A percentile compares a stretch with the other conserved stretches of the same genome.
Evolutionary conservation across 2,888 invertebrate genomes (phyloP).

Genomic region (Atrina japonica): DNA sequence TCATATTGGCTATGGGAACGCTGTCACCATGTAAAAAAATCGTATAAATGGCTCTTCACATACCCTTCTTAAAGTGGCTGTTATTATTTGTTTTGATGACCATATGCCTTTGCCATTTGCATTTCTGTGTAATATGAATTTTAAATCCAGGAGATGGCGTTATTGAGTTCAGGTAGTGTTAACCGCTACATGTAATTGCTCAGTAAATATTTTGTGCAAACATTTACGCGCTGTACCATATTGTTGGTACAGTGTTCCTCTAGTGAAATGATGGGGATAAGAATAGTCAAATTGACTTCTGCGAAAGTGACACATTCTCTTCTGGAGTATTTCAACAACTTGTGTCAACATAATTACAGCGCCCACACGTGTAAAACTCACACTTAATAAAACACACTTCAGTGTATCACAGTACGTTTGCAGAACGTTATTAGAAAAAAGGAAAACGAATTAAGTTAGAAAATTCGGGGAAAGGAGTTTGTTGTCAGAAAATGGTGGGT

Average conservation of each 20-base stretch:
- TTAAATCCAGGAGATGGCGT: conserved; percentile 3
- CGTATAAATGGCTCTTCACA: conserved; percentile 3
- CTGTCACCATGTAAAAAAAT: not conserved
- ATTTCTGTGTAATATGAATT: conserved; percentile 7
- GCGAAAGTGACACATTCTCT: conserved; percentile 3
- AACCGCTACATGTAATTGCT: conserved; percentile 20
- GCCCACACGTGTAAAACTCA: conserved; percentile 1
- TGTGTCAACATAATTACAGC: conserved; percentile 26
- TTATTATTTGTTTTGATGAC: conserved; percentile 19
- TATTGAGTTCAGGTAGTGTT: not conserved
- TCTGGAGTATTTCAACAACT: conserved; percentile 20
- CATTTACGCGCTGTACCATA: conserved; percentile 23
- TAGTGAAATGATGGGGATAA: conserved; percentile 10
- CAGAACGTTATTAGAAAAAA: too few relatives aligned
- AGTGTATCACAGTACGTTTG: too few relatives aligned
- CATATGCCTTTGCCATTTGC: conserved; percentile 34
- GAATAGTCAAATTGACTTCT: conserved; percentile 36
- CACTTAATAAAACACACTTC: too few relatives aligned
- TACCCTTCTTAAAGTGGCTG: conserved; percentile 11
- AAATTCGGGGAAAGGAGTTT: too few relatives aligned
- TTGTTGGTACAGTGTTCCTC: conserved; percentile 5
- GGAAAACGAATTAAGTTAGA: too few relatives aligned
- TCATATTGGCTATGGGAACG: not conserved
- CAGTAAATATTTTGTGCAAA: conserved; percentile 41
- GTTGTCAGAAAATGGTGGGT: too few relatives aligned